Percentiles rank a stretch among this genome's conserved stretches.
phyloP scores from a whole-genome alignment of 1,140 invertebrate species.

The Drosophila melanogaster region DNA sequence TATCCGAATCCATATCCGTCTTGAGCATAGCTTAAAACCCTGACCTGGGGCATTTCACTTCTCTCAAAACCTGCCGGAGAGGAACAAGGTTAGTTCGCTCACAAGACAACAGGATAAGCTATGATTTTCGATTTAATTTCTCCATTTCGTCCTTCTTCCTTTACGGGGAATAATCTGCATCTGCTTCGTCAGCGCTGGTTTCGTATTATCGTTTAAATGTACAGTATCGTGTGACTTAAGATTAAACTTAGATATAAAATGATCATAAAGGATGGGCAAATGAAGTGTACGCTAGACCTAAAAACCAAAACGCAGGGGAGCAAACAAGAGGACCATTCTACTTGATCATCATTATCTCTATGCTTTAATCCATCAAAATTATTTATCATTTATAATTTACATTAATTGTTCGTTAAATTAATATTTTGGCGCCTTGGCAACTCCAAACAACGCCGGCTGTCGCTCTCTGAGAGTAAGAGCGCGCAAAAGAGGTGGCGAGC shows the following conservation, averaged over 20 bases:
- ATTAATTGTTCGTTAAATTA: background rate
- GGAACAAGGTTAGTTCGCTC: slow-evolving; percentile 85
- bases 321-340: slow-evolving; percentile 19
- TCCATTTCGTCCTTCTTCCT: slow-evolving; percentile 39
- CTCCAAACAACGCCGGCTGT: slow-evolving; percentile 48
- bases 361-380: slow-evolving; percentile 10
- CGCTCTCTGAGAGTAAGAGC: slow-evolving; percentile 15
- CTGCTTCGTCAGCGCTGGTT: slow-evolving; percentile 29
- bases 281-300: slow-evolving; percentile 31
- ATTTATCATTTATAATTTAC: slow-evolving; percentile 4
- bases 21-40: slow-evolving; percentile 75
- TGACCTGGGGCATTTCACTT: slow-evolving; percentile 61
- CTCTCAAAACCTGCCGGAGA: slow-evolving; percentile 85
- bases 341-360: background rate
- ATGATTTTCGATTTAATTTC: slow-evolving; percentile 64
- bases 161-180: slow-evolving; percentile 15
- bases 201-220: slow-evolving; percentile 31
- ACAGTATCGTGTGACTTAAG: slow-evolving; percentile 58
- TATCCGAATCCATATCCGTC: slow-evolving; percentile 47
- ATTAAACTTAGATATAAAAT: slow-evolving; percentile 68
- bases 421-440: slow-evolving; percentile 46
- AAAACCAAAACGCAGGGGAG: slow-evolving; percentile 28
- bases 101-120: slow-evolving; percentile 84
- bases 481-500: slow-evolving; percentile 23
- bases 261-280: slow-evolving; percentile 52